Conservation (phyloP, 2,113 vertebrate species). For the Tauraco erythrolophus region DNA sequence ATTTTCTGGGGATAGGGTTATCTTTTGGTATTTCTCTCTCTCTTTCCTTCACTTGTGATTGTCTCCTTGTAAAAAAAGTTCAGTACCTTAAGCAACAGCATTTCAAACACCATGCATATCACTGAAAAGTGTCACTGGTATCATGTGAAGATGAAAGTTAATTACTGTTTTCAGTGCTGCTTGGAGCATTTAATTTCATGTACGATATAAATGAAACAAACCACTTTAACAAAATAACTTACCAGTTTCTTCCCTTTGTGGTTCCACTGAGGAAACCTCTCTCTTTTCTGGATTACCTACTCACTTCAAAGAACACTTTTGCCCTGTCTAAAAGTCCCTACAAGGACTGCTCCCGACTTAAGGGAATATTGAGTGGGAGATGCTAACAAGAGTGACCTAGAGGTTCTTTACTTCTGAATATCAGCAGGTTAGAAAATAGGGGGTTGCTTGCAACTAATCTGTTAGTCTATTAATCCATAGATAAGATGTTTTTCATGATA, state of each 20-base stretch:
- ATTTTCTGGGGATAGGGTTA: neutral
- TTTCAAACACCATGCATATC: neutral
- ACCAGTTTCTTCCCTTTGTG: neutral
- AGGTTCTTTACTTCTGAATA: neutral
- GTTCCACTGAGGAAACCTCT: neutral
- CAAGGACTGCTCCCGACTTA: neutral
- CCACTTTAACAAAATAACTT: neutral
- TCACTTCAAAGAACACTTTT: neutral
- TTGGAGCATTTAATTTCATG: conserved; percentile 21
- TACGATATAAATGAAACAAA: conserved; percentile 15
- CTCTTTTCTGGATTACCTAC: neutral
- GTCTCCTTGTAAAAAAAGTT: neutral
- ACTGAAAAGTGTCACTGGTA: conserved; percentile 11
- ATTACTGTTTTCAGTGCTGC: conserved; percentile 20
- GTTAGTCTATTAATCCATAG: neutral
- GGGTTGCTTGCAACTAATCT: neutral
- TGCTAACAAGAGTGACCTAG: neutral
- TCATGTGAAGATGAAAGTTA: neutral
- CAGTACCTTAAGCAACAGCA: neutral
- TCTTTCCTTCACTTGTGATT: neutral
- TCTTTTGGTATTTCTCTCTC: neutral
- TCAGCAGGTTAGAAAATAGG: neutral
- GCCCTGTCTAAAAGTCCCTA: neutral
- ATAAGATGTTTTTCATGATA: neutral
- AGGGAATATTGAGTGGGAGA: neutral